Evolutionary conservation across 2,797 vertebrate genomes (phyloP).

Genomic region (Cyprinella venusta): DNA sequence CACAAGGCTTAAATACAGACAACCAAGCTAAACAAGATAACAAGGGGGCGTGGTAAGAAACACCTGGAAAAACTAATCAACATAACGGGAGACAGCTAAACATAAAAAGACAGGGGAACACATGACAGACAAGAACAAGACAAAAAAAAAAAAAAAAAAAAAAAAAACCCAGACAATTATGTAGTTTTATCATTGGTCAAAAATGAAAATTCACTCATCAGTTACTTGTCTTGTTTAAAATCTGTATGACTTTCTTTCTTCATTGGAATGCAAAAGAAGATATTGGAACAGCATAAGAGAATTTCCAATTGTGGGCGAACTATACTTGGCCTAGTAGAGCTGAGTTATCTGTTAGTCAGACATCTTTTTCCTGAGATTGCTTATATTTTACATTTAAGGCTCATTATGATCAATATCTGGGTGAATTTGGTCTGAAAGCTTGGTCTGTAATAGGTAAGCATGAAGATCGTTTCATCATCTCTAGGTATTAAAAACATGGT

Average conservation of each 20-base stretch:
- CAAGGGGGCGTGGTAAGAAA: too few species aligned
- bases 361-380: not conserved
- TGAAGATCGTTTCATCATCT: not conserved
- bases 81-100: too few species aligned
- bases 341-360: not conserved
- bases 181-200: not conserved
- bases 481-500: constrained; percentile 16
- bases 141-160: too few species aligned
- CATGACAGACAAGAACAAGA: too few species aligned
- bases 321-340: not conserved
- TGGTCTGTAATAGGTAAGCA: not conserved
- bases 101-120: too few species aligned
- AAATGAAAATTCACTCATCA: not conserved
- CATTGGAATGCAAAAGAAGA: not conserved
- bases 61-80: too few species aligned
- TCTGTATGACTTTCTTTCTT: not conserved
- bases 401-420: not conserved
- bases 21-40: too few species aligned
- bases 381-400: not conserved
- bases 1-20: too few species aligned
- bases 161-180: too few species aligned
- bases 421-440: not conserved
- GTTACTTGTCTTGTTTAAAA: not conserved
- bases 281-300: not conserved
- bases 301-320: not conserved